Evolutionary conservation across 1,140 invertebrate species (phyloP), one percentile per base, ranked within the genome.

Genomic region (Heliconius himera): DNA sequence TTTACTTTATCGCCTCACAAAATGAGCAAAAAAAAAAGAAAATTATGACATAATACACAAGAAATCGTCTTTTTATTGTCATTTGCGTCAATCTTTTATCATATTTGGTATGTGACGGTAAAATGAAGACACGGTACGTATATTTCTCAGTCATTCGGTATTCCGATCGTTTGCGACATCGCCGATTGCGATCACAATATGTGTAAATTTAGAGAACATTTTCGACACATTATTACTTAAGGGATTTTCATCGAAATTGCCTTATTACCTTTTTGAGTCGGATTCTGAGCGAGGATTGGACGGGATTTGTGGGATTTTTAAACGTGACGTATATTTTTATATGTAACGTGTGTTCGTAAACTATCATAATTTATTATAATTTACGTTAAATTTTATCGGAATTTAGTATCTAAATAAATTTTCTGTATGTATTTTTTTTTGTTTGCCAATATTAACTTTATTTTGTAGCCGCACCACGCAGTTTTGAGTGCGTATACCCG

Each of bases 201-300:
- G 91, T 93, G 90, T 92, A 93, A 93, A 92, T 92, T 92, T 93
- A 91, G 88, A 89, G 91, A 93, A 88, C 91, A 89, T 89, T 92
- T 91, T 91, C 89, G 90, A 88, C 88, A 90, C 91, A 93, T 93
- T 93, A 92, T 93, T 92, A 92, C 92, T 93, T 91, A 90, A 89
- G 90, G 92, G 92, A 93, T 93, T 93, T 93, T 92, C 88, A 90
- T 90, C 88, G 89, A 91, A 93, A 93, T 93, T 92, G 92, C 91
- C 90, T 93, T 92, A 92, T 92, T 92, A 93, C 90, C 89, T 90
- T 90, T 90, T 91, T 90, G 88, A 91, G 86, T 90, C 90, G 86
- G 84, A 93, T 89, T 91, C 87, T 81, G 76, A 87, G 86, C 86
- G 86, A 81, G 90, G 90, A 89, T 92, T 92, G 88, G 85, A 82